Evolutionary conservation across 1,140 invertebrate genomes (phyloP), one percentile per base, ranked within the genome.

Genomic region (Geopemphigus sp.): DNA sequence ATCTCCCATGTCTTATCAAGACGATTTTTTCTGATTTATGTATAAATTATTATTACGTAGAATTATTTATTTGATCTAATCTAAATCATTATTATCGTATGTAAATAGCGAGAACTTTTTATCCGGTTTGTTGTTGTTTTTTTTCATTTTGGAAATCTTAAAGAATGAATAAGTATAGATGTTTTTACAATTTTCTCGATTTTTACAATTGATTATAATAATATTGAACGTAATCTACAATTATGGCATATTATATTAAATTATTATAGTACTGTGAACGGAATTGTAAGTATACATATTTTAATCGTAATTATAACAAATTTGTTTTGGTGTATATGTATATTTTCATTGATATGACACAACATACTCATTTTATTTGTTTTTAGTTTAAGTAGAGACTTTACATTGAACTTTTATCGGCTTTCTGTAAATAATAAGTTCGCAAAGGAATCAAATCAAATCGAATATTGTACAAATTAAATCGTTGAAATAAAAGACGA

Each of bases 51-150:
- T 39, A 68, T 26, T 50, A 17, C 14, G 45, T 68, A 68, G 66
- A 8, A 39, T 8, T 39, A 39, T 39, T 39, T 8, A 39, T 39
- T 39, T 3, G 32, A 68, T 59, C 3, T 68, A 2, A 47, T 17
- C 24, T 50, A 5, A 17, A 68, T 68, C n/a, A 39, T 3, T 4
- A 39, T 39, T 39, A 39, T 39, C 19, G 19, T 45, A 45, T 66
- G 32, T 68, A 47, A 47, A 47, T 68, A 68, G 47, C 50, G 17
- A 39, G 3, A 39, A 39, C 26, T 68, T 82, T 80, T 81, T 81
- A 6, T 50, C 39, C 17, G 66, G 45, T 68, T 68, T 68, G 39
- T 22, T 50, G 47, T 50, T 50, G 8, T 59, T 59, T 26, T 57
- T 57, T 45, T 24, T 68, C 45, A 68, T 45, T 50, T 68, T 14